Evolutionary conservation across 2,113 vertebrate genomes (phyloP).

Genomic region (Tylochromis polylepis): DNA sequence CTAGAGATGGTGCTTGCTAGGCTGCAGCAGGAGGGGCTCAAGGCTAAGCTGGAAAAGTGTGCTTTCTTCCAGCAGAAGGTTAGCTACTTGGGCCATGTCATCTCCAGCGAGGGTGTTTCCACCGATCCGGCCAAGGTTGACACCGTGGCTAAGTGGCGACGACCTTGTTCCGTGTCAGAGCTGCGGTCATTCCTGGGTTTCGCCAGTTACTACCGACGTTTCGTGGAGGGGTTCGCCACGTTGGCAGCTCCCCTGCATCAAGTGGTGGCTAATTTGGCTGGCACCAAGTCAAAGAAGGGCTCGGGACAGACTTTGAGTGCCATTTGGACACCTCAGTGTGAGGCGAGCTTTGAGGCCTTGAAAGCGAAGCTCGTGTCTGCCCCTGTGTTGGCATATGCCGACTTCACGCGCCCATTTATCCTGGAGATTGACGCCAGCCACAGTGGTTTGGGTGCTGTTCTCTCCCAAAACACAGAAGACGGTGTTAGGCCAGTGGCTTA

Average conservation of each 20-base stretch:
- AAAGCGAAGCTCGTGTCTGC: neutral
- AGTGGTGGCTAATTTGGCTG: neutral
- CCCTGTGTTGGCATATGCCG: too few relatives aligned
- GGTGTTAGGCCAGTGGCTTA: too few relatives aligned
- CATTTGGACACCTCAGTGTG: fast-evolving
- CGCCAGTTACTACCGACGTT: neutral
- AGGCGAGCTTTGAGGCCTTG: neutral
- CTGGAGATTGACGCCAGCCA: too few relatives aligned
- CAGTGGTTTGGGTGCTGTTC: too few relatives aligned
- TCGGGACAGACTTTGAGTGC: neutral
- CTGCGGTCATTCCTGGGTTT: neutral
- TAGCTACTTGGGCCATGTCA: neutral
- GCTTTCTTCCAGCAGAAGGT: neutral
- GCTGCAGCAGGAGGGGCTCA: neutral
- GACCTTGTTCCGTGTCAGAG: neutral
- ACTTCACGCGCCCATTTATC: too few relatives aligned
- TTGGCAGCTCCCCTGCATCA: neutral
- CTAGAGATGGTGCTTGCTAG: neutral
- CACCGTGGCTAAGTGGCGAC: neutral
- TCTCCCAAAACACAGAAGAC: too few relatives aligned
- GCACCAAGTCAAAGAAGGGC: neutral
- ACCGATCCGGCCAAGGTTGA: neutral
- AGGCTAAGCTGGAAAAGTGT: neutral
- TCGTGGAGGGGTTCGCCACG: neutral
- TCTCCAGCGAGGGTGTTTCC: neutral